Conservation (phyloP, 2,888 invertebrate genomes). For the Hemaris fuciformis region DNA sequence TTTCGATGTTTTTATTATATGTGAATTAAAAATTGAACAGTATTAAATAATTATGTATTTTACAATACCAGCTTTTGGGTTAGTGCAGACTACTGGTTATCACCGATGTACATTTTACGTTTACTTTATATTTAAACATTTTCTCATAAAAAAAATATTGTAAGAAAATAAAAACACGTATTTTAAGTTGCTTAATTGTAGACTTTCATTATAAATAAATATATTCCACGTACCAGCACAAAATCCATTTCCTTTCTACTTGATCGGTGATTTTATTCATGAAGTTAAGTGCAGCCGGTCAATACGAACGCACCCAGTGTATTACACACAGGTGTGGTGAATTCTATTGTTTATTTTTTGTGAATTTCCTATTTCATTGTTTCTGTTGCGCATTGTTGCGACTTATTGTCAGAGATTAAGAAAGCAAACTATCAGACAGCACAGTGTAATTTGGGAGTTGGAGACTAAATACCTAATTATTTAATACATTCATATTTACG, state of each 20-base stretch:
- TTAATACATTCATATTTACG: too few relatives aligned
- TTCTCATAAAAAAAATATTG: too few relatives aligned
- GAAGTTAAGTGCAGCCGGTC: background rate
- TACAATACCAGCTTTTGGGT: too few relatives aligned
- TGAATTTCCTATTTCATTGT: slow-evolving; percentile 8
- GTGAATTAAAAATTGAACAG: too few relatives aligned
- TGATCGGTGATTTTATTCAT: background rate
- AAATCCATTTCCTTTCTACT: background rate
- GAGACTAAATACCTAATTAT: too few relatives aligned
- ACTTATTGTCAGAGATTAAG: background rate
- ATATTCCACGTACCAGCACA: slow-evolving; percentile 1
- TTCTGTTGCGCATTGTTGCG: background rate
- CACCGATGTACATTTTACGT: too few relatives aligned
- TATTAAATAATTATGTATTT: too few relatives aligned
- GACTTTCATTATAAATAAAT: background rate
- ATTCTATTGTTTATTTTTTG: slow-evolving; percentile 3
- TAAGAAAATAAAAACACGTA: background rate
- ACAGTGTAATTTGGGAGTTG: too few relatives aligned
- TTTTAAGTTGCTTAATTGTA: background rate
- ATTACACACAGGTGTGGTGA: slow-evolving; percentile 5
- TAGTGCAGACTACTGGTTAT: too few relatives aligned
- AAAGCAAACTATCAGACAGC: background rate
- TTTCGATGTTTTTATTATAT: too few relatives aligned
- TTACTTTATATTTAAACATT: too few relatives aligned
- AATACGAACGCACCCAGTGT: background rate